phyloP scores from a whole-genome alignment of 2,888 invertebrate species.

The Pediacus dermestoides region DNA sequence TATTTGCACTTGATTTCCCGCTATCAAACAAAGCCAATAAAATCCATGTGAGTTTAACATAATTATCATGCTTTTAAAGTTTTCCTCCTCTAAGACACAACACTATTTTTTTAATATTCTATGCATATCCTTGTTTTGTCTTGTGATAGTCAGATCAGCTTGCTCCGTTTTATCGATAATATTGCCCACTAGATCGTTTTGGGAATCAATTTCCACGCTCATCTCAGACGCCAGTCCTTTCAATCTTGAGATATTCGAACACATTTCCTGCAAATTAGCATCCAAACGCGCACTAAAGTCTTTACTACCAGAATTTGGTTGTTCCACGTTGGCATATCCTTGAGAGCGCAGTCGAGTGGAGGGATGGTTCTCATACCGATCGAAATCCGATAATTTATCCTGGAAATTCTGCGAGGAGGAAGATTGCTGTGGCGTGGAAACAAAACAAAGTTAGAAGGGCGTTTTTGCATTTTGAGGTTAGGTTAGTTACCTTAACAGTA shows the following conservation, averaged over 20 bases:
- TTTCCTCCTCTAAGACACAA: too few relatives aligned
- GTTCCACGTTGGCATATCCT: slow-evolving; percentile 35
- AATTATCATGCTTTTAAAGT: too few relatives aligned
- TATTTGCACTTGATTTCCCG: too few relatives aligned
- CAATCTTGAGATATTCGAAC: slow-evolving; percentile 74
- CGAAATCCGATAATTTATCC: slow-evolving; percentile 47
- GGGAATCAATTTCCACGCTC: slow-evolving; percentile 82
- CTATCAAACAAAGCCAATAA: too few relatives aligned
- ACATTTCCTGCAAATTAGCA: slow-evolving; percentile 83
- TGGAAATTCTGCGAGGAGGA: slow-evolving; percentile 48
- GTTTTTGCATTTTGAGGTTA: too few relatives aligned
- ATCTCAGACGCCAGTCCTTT: slow-evolving; percentile 83
- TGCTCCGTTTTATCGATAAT: slow-evolving; percentile 81
- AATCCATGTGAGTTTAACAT: too few relatives aligned
- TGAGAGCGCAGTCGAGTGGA: slow-evolving; percentile 60
- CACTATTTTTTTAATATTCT: slow-evolving; percentile 72
- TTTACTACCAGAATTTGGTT: slow-evolving; percentile 52
- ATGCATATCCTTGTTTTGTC: slow-evolving; percentile 88
- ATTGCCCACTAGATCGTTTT: slow-evolving; percentile 82
- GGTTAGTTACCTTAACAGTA: slow-evolving; percentile 35
- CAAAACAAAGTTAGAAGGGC: too few relatives aligned
- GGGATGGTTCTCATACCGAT: slow-evolving; percentile 62
- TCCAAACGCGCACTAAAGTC: slow-evolving; percentile 69
- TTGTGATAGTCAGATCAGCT: slow-evolving; percentile 75
- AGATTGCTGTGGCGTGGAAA: too few relatives aligned